A percentile compares a stretch with the other conserved stretches of the same genome.
Evolutionary conservation across 2,888 invertebrate species (phyloP).

Genomic region (Steinernema hermaphroditum): DNA sequence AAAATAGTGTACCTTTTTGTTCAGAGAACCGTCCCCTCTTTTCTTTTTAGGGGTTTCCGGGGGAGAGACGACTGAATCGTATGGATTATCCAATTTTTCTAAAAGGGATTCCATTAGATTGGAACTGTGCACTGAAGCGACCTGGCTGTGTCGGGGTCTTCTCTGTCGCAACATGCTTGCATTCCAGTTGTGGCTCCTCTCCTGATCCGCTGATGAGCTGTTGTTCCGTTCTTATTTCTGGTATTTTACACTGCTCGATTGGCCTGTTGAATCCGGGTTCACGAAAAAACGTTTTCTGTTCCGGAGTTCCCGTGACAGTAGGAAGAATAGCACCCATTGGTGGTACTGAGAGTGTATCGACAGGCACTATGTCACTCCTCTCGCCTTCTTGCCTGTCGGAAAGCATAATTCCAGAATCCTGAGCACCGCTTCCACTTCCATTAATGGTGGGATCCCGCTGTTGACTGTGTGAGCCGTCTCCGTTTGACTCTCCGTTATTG

Average conservation of each 20-base stretch:
- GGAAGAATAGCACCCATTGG: not conserved
- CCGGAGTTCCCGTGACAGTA: not conserved
- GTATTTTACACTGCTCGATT: not conserved
- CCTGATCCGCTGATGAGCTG: not conserved
- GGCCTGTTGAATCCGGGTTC: not conserved
- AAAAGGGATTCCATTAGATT: not conserved
- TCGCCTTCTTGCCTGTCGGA: too few relatives aligned
- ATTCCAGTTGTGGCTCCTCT: not conserved
- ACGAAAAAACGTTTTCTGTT: not conserved
- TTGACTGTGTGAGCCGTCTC: not conserved
- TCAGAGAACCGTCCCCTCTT: not conserved
- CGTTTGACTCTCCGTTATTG: too few relatives aligned
- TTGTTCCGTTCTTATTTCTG: not conserved
- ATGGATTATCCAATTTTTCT: not conserved
- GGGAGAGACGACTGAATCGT: not conserved
- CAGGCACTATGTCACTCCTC: not conserved
- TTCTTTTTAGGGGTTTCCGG: constrained; percentile 19
- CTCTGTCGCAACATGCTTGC: not conserved
- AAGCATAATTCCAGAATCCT: too few relatives aligned
- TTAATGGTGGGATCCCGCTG: not conserved
- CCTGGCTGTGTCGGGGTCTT: too few relatives aligned
- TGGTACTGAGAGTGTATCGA: not conserved
- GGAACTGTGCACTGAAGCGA: too few relatives aligned
- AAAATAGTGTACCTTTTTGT: not conserved
- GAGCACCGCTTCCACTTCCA: not conserved